These are phyloP conservation scores for Aleiodes testaceus DNA, from an alignment of 2,888 invertebrate species.

Conservation along the genomic window DNA sequence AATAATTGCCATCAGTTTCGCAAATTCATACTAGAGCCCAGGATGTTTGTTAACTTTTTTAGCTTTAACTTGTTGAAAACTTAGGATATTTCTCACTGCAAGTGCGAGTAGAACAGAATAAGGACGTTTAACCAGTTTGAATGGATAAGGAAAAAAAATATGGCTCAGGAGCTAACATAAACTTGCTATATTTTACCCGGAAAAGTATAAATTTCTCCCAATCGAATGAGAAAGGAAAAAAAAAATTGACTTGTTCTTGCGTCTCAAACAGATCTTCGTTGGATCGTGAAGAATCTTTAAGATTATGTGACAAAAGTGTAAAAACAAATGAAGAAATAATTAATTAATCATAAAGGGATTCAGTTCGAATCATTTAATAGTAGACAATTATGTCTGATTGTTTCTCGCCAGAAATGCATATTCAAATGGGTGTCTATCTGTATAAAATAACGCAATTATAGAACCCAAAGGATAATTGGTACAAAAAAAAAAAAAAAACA, in stretches of 20 bases:
- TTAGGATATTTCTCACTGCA: slow-evolving; percentile 62
- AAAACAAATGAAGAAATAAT: slow-evolving; percentile 47
- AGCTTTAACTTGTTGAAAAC: slow-evolving; percentile 70
- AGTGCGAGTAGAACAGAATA: slow-evolving; percentile 45
- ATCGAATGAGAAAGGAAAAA: background rate
- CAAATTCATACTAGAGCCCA: slow-evolving; percentile 60
- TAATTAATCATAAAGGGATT: slow-evolving; percentile 11
- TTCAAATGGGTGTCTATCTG: slow-evolving; percentile 26
- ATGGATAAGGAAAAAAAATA: slow-evolving; percentile 35
- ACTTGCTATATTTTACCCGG: slow-evolving; percentile 27
- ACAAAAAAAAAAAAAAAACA: slow-evolving; percentile 11
- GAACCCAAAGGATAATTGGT: slow-evolving; percentile 31
- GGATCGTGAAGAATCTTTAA: slow-evolving; percentile 43
- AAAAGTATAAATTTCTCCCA: slow-evolving; percentile 16
- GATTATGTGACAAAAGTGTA: slow-evolving; percentile 51
- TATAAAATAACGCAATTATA: slow-evolving; percentile 32
- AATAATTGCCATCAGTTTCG: background rate
- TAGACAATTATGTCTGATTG: slow-evolving; percentile 30
- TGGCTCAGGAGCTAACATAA: slow-evolving; percentile 32
- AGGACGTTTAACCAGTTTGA: slow-evolving; percentile 23
- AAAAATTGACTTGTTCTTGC: slow-evolving; percentile 16
- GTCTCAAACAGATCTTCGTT: slow-evolving; percentile 17
- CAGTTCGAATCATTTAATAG: slow-evolving; percentile 24
- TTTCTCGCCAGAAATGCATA: slow-evolving; percentile 19
- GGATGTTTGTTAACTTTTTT: slow-evolving; percentile 70